Evolutionary conservation across 2,888 invertebrate genomes (phyloP).

Genomic region (Mimumesa dahlbomi): DNA sequence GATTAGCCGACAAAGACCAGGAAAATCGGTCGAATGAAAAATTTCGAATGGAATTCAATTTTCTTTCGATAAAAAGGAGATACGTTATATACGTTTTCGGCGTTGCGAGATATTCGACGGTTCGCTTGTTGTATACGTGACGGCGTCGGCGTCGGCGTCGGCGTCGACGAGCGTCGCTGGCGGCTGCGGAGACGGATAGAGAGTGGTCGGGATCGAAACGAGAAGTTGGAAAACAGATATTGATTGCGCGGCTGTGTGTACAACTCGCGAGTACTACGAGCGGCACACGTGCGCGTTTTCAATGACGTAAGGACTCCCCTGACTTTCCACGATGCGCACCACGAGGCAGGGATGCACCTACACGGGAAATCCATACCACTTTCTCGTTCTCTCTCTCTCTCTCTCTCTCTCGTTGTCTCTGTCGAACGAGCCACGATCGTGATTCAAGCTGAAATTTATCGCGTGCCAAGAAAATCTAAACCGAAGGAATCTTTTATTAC

Average conservation of each 20-base stretch:
- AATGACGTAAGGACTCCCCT: slow-evolving; percentile 39
- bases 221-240: slow-evolving; percentile 75
- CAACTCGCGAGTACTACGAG: slow-evolving; percentile 41
- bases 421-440: neutral
- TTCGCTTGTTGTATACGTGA: slow-evolving; percentile 12
- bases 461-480: neutral
- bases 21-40: too few relatives aligned
- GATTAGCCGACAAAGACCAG: too few relatives aligned
- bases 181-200: slow-evolving; percentile 44
- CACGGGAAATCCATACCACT: too few relatives aligned
- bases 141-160: slow-evolving; percentile 12
- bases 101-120: too few relatives aligned
- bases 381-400: too few relatives aligned
- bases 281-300: slow-evolving; percentile 42
- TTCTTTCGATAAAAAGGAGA: too few relatives aligned
- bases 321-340: slow-evolving; percentile 17
- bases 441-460: neutral
- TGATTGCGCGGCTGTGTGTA: slow-evolving; percentile 64
- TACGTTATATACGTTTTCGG: too few relatives aligned
- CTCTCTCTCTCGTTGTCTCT: too few relatives aligned
- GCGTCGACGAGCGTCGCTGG: slow-evolving; percentile 10
- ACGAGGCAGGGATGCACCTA: neutral
- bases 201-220: slow-evolving; percentile 70
- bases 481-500: neutral
- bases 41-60: too few relatives aligned